These are phyloP conservation scores for Drosophila tanythrix DNA, from an alignment of 2,888 invertebrate genomes.

Conservation along the genomic window DNA sequence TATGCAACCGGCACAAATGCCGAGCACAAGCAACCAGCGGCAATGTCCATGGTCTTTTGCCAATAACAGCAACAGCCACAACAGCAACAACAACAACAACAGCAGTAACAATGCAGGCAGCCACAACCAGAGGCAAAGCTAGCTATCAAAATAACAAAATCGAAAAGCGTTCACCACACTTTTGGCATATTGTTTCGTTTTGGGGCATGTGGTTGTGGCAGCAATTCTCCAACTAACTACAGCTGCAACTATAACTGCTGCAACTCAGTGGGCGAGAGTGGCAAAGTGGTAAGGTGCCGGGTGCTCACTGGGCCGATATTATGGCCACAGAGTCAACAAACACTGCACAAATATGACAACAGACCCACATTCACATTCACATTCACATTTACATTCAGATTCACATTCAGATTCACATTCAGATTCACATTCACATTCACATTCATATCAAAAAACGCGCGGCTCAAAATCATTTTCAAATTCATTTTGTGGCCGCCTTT, in stretches of 20 bases:
- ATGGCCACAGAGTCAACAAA: conserved; percentile 65
- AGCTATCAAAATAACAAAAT: conserved; percentile 73
- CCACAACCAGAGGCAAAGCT: conserved; percentile 41
- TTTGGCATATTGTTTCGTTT: conserved; percentile 58
- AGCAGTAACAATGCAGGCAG: conserved; percentile 42
- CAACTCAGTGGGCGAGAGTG: not conserved
- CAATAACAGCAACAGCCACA: conserved; percentile 9
- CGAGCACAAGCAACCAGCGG: conserved; percentile 25
- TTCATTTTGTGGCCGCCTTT: conserved; percentile 48
- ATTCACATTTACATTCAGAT: not conserved
- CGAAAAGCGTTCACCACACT: conserved; percentile 61
- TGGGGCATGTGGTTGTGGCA: conserved; percentile 50
- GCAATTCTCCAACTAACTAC: conserved; percentile 40
- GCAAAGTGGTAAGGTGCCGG: not conserved
- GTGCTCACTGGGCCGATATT: conserved; percentile 43
- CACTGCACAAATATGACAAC: conserved; percentile 23
- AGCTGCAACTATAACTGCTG: conserved; percentile 17
- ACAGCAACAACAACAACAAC: conserved; percentile 1
- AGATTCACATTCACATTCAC: not conserved
- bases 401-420: not conserved
- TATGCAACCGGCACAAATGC: conserved; percentile 41
- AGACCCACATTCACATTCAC: conserved; percentile 1
- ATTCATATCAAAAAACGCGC: conserved; percentile 41
- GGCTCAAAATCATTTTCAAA: conserved; percentile 64
- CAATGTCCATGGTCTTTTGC: conserved; percentile 1